phyloP scores from a whole-genome alignment of 2,888 invertebrate genomes.

The Papilio demoleus region DNA sequence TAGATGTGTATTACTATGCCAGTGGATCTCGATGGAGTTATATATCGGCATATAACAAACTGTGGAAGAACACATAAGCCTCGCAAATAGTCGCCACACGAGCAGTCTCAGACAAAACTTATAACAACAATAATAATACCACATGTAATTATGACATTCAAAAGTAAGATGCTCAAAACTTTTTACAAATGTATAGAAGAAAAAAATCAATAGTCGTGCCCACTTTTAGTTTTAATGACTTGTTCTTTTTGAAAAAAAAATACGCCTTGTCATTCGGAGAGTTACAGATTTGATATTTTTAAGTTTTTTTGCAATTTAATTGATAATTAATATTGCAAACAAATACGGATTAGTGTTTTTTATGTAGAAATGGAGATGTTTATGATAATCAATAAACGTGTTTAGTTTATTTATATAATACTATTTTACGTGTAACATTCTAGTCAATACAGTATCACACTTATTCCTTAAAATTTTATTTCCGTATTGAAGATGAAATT shows the following conservation, averaged over 20 bases:
- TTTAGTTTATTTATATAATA: too few relatives aligned
- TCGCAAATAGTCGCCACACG: too few relatives aligned
- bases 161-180: background rate
- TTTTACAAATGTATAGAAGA: background rate
- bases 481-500: constrained; percentile 24
- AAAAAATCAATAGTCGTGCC: constrained; percentile 2
- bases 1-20: too few relatives aligned
- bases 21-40: too few relatives aligned
- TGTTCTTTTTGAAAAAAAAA: constrained; percentile 13
- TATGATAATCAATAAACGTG: too few relatives aligned
- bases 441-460: background rate
- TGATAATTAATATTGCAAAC: too few relatives aligned
- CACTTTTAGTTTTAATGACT: background rate
- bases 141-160: background rate
- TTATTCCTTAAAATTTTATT: constrained; percentile 7
- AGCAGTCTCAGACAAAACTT: too few relatives aligned
- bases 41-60: too few relatives aligned
- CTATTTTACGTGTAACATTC: constrained; percentile 10
- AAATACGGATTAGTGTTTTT: too few relatives aligned
- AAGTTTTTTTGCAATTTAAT: too few relatives aligned
- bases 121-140: background rate
- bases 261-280: constrained; percentile 19
- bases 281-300: background rate
- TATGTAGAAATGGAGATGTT: background rate
- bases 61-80: too few relatives aligned